Evolutionary conservation across 2,113 vertebrate species (phyloP), one percentile per base, ranked within the genome.

Genomic region (Speoplatyrhinus poulsoni): DNA sequence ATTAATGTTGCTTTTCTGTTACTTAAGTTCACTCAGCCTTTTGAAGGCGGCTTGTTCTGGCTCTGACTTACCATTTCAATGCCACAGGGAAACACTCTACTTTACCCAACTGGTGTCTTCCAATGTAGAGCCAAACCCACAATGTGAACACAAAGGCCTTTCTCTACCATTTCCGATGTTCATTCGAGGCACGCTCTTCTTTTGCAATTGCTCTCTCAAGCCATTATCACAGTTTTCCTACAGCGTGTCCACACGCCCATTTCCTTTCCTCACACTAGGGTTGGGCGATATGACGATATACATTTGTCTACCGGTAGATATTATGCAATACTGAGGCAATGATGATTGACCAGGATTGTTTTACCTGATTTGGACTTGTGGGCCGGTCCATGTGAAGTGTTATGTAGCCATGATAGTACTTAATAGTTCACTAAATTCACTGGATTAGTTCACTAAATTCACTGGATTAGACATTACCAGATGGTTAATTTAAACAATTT

Each of bases 191-290:
- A 55, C 62, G 72, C 1, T 16, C 67, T 70, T 66, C 33, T 67
- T 82, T 74, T 73, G 55, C 76, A 32, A 71, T 76, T 12, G 50
- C 19, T 72, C 58, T 58, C 54, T 33, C 16, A 49, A 49, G 64
- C 53, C 19, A 32, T 85, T 90, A 90, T 87, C 75, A 54, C 47
- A 74, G 19, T 70, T 87, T 90, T 87, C 85, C 82, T 83, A 49
- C 26, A 26, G 26, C 26, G 3, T 33, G 72, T 75, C 74, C 79
- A 81, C 65, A 88, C 91, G 76, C 86, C 87, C 91, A 88, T 88
- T 85, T 87, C 77, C 79, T 89, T 82, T 81, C 79, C 88, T 88
- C 77, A 63, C 48, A 32, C 74, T 57, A 54, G 64, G 60, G 7
- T 57, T 53, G 48, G n/a, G 76, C 69, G 36, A 41, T 41, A 41